Evolutionary conservation across 1,140 invertebrate species (phyloP).

Genomic region (Leptinotarsa texana): DNA sequence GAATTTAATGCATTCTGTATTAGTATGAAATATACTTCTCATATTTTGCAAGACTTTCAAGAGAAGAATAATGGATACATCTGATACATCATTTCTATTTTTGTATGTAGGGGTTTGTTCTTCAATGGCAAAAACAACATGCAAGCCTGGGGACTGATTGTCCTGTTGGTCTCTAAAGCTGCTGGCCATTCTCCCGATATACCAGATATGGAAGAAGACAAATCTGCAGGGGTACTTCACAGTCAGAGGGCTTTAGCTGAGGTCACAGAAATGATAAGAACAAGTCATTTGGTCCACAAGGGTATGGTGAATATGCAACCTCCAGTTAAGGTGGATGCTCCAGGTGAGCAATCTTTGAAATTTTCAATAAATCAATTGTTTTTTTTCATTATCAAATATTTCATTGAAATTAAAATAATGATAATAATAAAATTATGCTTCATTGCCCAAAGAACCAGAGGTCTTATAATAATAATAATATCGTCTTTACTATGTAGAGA

Average conservation of each 20-base stretch:
- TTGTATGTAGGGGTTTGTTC: conserved; percentile 67
- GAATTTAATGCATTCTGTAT: too few relatives aligned
- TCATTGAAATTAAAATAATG: too few relatives aligned
- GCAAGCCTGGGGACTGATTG: conserved; percentile 91
- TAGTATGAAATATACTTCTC: too few relatives aligned
- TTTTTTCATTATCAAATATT: too few relatives aligned
- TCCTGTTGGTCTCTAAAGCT: conserved; percentile 88
- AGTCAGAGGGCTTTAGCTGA: conserved; percentile 90
- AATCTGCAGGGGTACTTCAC: conserved; percentile 77
- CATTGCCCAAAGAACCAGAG: too few relatives aligned
- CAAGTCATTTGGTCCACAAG: conserved; percentile 93
- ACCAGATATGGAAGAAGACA: conserved; percentile 81
- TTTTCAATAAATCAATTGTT: too few relatives aligned
- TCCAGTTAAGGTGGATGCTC: conserved; percentile 33
- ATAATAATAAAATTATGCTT: too few relatives aligned
- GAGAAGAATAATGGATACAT: too few relatives aligned
- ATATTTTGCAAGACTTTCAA: too few relatives aligned
- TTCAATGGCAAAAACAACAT: conserved; percentile 90
- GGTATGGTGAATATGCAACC: conserved; percentile 78
- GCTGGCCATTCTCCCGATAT: conserved; percentile 78
- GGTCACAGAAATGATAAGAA: conserved; percentile 97
- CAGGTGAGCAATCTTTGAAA: conserved; percentile 6
- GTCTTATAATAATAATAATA: too few relatives aligned
- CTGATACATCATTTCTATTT: too few relatives aligned
- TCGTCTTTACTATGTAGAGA: too few relatives aligned